Percentiles rank a stretch among this genome's conserved stretches.
phyloP scores from a whole-genome alignment of 2,888 invertebrate species.

The Oithona nana region DNA sequence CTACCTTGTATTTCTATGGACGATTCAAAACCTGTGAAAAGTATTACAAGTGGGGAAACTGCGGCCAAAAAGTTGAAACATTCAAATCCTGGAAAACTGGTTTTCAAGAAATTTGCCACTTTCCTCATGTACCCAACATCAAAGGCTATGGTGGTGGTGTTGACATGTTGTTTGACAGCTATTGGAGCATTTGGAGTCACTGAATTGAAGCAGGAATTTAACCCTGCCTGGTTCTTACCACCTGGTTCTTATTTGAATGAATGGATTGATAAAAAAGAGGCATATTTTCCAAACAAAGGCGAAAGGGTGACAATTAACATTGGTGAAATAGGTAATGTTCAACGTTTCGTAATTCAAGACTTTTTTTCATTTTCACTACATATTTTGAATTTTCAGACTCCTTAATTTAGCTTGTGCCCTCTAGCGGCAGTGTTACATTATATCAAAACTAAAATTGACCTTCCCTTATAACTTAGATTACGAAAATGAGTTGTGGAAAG shows the following conservation, averaged over 20 bases:
- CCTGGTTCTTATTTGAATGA: conserved; percentile 28
- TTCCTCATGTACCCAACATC: conserved; percentile 27
- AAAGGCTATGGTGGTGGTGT: conserved; percentile 28
- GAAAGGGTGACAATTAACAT: conserved; percentile 19
- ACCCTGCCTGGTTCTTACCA: conserved; percentile 29
- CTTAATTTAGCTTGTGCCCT: no score
- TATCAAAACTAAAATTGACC: no score
- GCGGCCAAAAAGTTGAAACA: background rate
- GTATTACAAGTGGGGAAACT: background rate
- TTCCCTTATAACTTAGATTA: no score
- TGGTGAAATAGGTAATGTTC: no score
- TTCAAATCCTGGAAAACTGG: background rate
- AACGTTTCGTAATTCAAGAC: no score
- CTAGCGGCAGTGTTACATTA: no score
- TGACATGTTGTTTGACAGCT: conserved; percentile 26
- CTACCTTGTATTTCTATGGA: background rate
- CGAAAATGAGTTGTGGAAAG: conserved; percentile 19
- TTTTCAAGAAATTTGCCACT: conserved; percentile 23
- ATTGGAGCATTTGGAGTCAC: conserved; percentile 26
- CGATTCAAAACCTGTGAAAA: background rate
- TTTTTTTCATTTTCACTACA: no score
- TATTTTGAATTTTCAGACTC: no score
- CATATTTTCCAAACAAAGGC: conserved; percentile 24
- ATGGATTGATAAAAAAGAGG: conserved; percentile 22
- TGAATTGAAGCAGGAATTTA: conserved; percentile 28